A percentile compares a stretch with the other conserved stretches of the same genome.
Conservation (phyloP, 2,888 invertebrate genomes). For the Phalera bucephala region DNA sequence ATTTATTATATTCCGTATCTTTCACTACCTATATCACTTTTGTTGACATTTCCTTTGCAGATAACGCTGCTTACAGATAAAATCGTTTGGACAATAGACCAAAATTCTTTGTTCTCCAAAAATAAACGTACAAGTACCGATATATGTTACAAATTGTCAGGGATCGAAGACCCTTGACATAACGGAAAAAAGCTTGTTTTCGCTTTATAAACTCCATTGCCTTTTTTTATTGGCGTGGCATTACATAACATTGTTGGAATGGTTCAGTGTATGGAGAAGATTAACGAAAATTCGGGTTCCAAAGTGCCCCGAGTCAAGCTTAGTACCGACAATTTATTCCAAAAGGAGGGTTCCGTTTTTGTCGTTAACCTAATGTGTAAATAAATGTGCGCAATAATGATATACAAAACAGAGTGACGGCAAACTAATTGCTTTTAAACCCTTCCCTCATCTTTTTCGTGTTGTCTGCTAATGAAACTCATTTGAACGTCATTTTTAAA, state of each 20-base stretch:
- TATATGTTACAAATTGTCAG: slow-evolving; percentile 57
- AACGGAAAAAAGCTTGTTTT: slow-evolving; percentile 17
- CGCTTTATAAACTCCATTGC: slow-evolving; percentile 6
- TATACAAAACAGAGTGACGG: slow-evolving; percentile 62
- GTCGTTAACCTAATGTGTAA: slow-evolving; percentile 75
- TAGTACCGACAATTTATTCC: slow-evolving; percentile 57
- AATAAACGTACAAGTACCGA: slow-evolving; percentile 51
- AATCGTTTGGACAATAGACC: too few species aligned
- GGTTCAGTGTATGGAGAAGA: slow-evolving; percentile 1
- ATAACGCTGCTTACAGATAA: slow-evolving; percentile 12
- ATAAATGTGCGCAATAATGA: slow-evolving; percentile 78
- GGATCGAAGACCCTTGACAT: slow-evolving; percentile 36
- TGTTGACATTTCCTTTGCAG: slow-evolving; percentile 19
- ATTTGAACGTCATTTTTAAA: slow-evolving; percentile 27
- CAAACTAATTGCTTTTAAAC: slow-evolving; percentile 64
- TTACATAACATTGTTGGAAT: not conserved
- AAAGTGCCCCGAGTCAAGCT: slow-evolving; percentile 13
- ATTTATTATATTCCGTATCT: too few species aligned
- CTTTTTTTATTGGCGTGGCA: slow-evolving; percentile 1
- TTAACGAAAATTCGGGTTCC: not conserved
- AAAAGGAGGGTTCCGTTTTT: slow-evolving; percentile 71
- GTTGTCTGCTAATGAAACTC: slow-evolving; percentile 22
- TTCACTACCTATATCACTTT: too few species aligned
- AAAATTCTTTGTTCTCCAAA: slow-evolving; percentile 49
- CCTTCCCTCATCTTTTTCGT: slow-evolving; percentile 38